Evolutionary conservation across 2,113 vertebrate species (phyloP).

Genomic region (Sakesphorus luctuosus): DNA sequence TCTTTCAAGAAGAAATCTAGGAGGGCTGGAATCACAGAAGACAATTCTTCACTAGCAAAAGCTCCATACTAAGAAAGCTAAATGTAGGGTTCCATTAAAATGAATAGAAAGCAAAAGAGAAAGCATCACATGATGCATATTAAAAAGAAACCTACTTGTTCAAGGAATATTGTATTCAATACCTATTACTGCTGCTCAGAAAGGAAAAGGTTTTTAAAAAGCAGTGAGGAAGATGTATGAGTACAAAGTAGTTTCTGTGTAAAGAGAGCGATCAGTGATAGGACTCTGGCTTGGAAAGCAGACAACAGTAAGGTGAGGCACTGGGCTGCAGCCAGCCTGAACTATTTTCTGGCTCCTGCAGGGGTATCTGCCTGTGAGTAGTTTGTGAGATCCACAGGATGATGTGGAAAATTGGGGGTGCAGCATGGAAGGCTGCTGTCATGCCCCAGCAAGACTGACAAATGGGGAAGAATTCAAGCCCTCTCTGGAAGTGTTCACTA

Average conservation of each 20-base stretch:
- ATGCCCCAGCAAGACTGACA: background rate
- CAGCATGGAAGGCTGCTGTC: accelerated
- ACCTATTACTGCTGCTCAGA: background rate
- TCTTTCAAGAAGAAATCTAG: background rate
- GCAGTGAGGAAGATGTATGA: background rate
- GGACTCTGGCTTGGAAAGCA: background rate
- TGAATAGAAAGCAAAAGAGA: background rate
- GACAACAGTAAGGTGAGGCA: background rate
- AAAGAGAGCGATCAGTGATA: background rate
- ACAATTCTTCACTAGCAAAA: background rate
- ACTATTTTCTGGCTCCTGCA: accelerated
- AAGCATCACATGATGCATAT: background rate
- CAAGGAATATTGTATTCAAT: background rate
- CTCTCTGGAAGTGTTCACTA: accelerated
- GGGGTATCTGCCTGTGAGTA: background rate
- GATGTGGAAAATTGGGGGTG: background rate
- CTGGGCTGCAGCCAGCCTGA: background rate
- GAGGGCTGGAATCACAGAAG: background rate
- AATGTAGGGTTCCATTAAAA: background rate
- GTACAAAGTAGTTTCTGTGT: background rate
- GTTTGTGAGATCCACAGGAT: accelerated
- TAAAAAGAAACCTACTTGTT: background rate
- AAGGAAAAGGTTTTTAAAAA: background rate
- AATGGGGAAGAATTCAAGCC: background rate
- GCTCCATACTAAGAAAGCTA: background rate